Base-by-base conservation (phyloP, 2,797 vertebrate genomes). In the Galagoides demidoff region DNA sequence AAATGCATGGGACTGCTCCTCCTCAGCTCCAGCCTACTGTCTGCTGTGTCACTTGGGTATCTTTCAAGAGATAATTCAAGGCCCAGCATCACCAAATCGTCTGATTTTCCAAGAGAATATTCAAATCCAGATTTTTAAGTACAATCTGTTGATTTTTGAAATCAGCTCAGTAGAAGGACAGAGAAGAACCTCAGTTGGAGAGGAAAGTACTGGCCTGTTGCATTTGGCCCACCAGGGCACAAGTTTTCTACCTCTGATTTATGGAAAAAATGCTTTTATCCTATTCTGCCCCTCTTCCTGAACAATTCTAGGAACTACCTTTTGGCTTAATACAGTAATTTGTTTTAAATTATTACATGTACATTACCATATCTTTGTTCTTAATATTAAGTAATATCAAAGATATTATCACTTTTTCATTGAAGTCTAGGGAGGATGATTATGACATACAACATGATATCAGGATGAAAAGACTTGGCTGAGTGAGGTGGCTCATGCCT, bases 41-140 rank as follows among this genome's bases (percentile, higher is more conserved):
- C n/a, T 7, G 27, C 8, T 0, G 57, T n/a, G 29, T 82, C 77
- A 45, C 16, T 0, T 6, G 52, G 29, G 59, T 17, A 45, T 17
- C 57, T 82, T n/a, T 78, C 74, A 89, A 63, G 76, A 55, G 19
- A 52, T 37, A 37, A 19, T 68, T 93, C 27, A 55, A 85, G 39
- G 39, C 34, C 66, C 37, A 49, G 64, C 20, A 1, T 29, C 10
- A 79, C 13, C 55, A 73, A 73, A 29, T 29, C 13, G 34, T 49
- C 73, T 52, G 77, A 19, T 29, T 73, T 94, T 81, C 63, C 77
- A 85, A 66, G 37, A 92, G 27, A 88, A 77, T 19, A 89, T n/a
- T 52, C 34, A 31, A 71, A 82, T 43, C 5, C 49, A 57, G 7
- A 55, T 79, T 37, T 77, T 57, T 55, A 81, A 79, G 34, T 76